Base-by-base conservation (phyloP, 2,888 invertebrate genomes). In the Drosophila neonasuta region DNA sequence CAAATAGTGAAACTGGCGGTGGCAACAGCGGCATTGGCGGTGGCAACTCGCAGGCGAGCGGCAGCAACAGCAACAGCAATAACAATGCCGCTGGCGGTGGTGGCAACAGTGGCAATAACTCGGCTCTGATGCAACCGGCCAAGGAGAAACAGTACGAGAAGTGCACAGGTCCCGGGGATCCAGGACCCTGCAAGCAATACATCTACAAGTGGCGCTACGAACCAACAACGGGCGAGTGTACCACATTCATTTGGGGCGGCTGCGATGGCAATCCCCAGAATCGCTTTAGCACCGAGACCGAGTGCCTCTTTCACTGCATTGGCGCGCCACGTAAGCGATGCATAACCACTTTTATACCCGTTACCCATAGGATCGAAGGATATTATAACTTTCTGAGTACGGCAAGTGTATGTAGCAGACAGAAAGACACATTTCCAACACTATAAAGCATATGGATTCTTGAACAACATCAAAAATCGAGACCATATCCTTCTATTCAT, bases 141-240 rank as follows among this genome's bases (percentile, higher is more conserved):
- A 91, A 90, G 55, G 91, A 89, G 68, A 91, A 90, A 57, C 69
- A 79, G 10, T 91, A 91, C 54, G 91, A 91, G 11, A 90, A 89
- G 69, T 91, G 91, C 68, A 89, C 86, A 2, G 91, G 91, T n/a
- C 91, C 91, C 1, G 90, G 90, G 5, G 91, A 91, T 75, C 91
- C 91, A 1, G 94, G 94, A 1, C 93, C 92, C 9, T 94, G 94
- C 89, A 94, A 93, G 80, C 92, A 93, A 76, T 93, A 92, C 83
- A 92, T 93, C 41, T 93, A 94, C 88, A 94, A 94, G 90, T 95
- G 94, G 94, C 93, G 93, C 17, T 94, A 92, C 89, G 93, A 93
- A 83, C 91, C 92, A 24, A 91, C 93, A 9, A 91, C 91, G 64
- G 92, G 92, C 69, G 92, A 92, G 45, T 95, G 95, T 88, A 91